These are phyloP conservation scores for Ciconia maguari DNA, from an alignment of 2,113 vertebrate genomes.

Conservation along the genomic window DNA sequence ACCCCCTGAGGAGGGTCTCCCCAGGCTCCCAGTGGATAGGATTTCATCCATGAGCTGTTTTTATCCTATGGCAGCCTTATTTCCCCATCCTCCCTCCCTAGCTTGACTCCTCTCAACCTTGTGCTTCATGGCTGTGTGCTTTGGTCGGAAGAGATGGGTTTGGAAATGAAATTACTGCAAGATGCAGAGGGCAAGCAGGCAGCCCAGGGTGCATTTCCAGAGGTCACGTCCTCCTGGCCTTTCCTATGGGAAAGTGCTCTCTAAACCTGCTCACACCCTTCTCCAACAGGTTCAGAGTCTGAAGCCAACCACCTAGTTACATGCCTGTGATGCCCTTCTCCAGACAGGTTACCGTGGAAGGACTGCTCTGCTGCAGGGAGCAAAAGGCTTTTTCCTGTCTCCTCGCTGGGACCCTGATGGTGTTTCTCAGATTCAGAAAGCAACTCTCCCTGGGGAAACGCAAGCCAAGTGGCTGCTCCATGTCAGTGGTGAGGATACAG, in stretches of 20 bases:
- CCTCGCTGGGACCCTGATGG: neutral
- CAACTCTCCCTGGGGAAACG: accelerated
- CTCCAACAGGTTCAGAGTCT: neutral
- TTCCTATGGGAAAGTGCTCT: constrained; percentile 69
- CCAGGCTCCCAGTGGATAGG: neutral
- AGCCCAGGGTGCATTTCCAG: neutral
- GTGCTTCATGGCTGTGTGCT: neutral
- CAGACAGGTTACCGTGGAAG: neutral
- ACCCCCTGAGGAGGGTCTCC: neutral
- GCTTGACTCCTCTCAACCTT: neutral
- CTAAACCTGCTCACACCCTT: constrained; percentile 20
- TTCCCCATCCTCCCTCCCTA: neutral
- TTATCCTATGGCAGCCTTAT: neutral
- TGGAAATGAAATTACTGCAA: constrained; percentile 29
- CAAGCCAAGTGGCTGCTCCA: neutral
- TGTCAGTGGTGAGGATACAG: neutral
- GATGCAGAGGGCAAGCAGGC: neutral
- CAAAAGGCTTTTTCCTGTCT: neutral
- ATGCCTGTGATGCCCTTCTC: neutral
- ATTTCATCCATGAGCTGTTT: neutral
- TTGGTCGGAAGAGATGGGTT: neutral
- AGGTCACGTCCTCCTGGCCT: constrained; percentile 37
- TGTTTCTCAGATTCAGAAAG: neutral
- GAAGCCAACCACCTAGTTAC: neutral
- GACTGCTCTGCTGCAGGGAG: neutral